Evolutionary conservation across 2,888 invertebrate species (phyloP).

Genomic region (Papilio elwesi): DNA sequence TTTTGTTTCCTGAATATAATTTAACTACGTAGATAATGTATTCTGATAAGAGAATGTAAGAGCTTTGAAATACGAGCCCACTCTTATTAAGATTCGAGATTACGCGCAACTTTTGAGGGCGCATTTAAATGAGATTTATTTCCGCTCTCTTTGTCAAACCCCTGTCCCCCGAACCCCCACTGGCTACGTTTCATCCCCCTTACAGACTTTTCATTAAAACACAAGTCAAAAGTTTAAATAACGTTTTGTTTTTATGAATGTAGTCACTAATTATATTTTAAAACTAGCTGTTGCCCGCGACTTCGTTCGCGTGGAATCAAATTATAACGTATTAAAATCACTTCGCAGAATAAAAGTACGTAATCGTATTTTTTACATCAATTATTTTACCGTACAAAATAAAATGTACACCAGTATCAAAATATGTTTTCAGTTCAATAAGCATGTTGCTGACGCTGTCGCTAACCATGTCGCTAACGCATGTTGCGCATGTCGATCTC

Average conservation of each 20-base stretch:
- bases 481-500: too few relatives aligned
- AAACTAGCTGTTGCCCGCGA: too few relatives aligned
- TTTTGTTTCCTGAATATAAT: constrained; percentile 14
- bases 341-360: too few relatives aligned
- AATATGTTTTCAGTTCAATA: too few relatives aligned
- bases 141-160: constrained; percentile 35
- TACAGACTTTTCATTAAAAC: constrained; percentile 24
- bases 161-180: not conserved
- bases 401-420: too few relatives aligned
- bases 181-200: not conserved
- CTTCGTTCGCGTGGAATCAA: too few relatives aligned
- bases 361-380: too few relatives aligned
- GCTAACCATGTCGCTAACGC: too few relatives aligned
- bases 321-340: too few relatives aligned
- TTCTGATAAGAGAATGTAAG: constrained; percentile 21
- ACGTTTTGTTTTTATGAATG: not conserved
- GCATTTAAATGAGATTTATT: constrained; percentile 40
- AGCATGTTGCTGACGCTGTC: too few relatives aligned
- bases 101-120: constrained; percentile 30
- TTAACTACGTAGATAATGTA: constrained; percentile 14
- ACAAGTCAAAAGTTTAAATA: constrained; percentile 25
- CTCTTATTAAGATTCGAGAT: constrained; percentile 33
- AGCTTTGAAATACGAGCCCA: constrained; percentile 5
- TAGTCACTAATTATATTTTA: not conserved
- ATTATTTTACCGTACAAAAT: too few relatives aligned